Evolutionary conservation across 2,888 invertebrate species (phyloP), one percentile per base, ranked within the genome.

Genomic region (Phalangium opilio): DNA sequence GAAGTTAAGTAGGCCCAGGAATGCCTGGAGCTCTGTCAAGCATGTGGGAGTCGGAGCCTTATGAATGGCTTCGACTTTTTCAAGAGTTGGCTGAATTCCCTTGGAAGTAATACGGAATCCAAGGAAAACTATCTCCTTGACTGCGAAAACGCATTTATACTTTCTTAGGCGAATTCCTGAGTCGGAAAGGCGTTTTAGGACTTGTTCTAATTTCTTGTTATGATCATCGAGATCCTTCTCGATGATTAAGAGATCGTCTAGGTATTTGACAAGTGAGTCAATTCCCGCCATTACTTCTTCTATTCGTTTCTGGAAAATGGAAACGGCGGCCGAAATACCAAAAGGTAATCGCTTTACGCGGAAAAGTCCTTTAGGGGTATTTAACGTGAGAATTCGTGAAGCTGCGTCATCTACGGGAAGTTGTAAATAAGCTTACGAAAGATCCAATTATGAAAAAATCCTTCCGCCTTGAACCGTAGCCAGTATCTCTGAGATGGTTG

Each of bases 291-390:
- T 21, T 2, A 55, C 18, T 19, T 43, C 50, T 3, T 56, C 55
- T 59, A 65, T 64, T 1, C 60, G 45, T 48, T 56, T 57, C 56
- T 66, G 62, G 47, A 65, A 64, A 46, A 62, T 61, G 3, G 59
- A 59, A 0, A 62, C 61, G 3, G 60, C 62, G 21, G 55, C 59
- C 4, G 59, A 56, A 15, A 64, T 51, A 10, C 55, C 55, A 45
- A 52, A 56, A 14, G 48, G 50, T n/a, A 56, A 43, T n/a, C 56
- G 27, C 5, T 47, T 45, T 14, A 49, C 50, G 35, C 34, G 17
- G 32, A 50, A 50, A 11, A 43, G 38, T 11, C 48, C 50, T 32
- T 38, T 35, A 36, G 8, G 45, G 5, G 45, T 39, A 5, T 21
- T 39, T 21, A 45, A 21, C 3, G 45, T 39, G 10, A 21, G 38